These are phyloP conservation scores for Cossypha heuglini DNA, from an alignment of 2,797 vertebrate species.

Conservation along the genomic window DNA sequence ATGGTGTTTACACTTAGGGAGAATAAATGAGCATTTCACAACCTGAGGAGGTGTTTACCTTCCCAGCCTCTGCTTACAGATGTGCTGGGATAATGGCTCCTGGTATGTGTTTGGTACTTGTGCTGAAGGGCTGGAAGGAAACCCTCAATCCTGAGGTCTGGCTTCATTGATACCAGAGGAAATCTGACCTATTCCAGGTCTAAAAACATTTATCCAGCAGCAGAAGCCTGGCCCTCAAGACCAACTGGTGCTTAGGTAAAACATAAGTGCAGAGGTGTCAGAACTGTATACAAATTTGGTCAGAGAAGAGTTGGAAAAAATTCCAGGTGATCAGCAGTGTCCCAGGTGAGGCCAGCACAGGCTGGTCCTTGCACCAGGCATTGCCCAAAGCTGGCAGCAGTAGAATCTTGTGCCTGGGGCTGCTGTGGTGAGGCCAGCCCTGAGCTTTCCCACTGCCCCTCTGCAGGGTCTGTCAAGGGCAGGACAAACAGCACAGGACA, in stretches of 20 bases:
- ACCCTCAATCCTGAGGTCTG: background rate
- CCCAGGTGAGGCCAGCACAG: background rate
- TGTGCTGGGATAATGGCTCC: background rate
- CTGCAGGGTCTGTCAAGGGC: background rate
- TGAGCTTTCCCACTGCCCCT: background rate
- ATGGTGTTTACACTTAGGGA: background rate
- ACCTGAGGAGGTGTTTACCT: slow-evolving; percentile 4
- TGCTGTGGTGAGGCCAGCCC: background rate
- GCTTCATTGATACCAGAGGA: background rate
- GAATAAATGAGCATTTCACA: slow-evolving; percentile 44
- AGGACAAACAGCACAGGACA: background rate
- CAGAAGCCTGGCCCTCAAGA: background rate
- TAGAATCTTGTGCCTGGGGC: background rate
- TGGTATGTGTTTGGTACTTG: background rate
- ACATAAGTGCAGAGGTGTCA: background rate
- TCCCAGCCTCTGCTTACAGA: slow-evolving; percentile 10
- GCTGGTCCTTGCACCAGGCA: background rate
- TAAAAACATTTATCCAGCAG: background rate
- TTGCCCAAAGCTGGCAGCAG: background rate
- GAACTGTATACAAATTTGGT: background rate
- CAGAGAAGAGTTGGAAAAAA: background rate
- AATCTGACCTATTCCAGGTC: background rate
- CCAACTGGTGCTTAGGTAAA: background rate
- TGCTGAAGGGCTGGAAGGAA: background rate
- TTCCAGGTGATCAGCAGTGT: rapidly evolving